phyloP scores from a whole-genome alignment of 2,888 invertebrate genomes.

The Saturnia japonica region DNA sequence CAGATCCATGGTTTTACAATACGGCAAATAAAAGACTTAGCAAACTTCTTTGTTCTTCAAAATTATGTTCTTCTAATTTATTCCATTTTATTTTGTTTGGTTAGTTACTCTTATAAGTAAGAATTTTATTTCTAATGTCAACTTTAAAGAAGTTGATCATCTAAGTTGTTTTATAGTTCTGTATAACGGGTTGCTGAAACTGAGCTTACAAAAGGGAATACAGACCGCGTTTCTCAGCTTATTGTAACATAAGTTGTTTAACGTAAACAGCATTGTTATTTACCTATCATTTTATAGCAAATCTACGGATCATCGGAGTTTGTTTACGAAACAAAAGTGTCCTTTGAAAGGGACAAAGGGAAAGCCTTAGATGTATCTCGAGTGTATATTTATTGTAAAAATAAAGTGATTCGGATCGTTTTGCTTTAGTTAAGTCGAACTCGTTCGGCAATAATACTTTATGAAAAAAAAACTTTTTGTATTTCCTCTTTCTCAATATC shows the following conservation, averaged over 20 bases:
- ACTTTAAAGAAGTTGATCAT: neutral
- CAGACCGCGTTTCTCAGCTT: slow-evolving; percentile 64
- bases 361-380: slow-evolving; percentile 38
- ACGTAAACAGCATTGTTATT: slow-evolving; percentile 77
- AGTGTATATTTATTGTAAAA: slow-evolving; percentile 22
- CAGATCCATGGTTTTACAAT: too few relatives aligned
- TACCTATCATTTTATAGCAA: slow-evolving; percentile 74
- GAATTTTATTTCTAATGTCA: neutral
- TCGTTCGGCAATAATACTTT: neutral
- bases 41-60: too few relatives aligned
- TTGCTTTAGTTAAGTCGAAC: slow-evolving; percentile 7
- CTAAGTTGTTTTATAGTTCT: neutral
- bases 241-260: slow-evolving; percentile 74
- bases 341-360: slow-evolving; percentile 54
- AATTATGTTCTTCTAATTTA: neutral
- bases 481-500: neutral
- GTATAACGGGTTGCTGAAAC: neutral
- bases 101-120: neutral
- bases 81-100: neutral
- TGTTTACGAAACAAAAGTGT: slow-evolving; percentile 64
- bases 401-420: slow-evolving; percentile 16
- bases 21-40: too few relatives aligned
- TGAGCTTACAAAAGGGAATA: slow-evolving; percentile 42
- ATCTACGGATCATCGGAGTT: slow-evolving; percentile 71
- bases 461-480: slow-evolving; percentile 7